phyloP scores from a whole-genome alignment of 2,113 vertebrate genomes.

The Pholis gunnellus region DNA sequence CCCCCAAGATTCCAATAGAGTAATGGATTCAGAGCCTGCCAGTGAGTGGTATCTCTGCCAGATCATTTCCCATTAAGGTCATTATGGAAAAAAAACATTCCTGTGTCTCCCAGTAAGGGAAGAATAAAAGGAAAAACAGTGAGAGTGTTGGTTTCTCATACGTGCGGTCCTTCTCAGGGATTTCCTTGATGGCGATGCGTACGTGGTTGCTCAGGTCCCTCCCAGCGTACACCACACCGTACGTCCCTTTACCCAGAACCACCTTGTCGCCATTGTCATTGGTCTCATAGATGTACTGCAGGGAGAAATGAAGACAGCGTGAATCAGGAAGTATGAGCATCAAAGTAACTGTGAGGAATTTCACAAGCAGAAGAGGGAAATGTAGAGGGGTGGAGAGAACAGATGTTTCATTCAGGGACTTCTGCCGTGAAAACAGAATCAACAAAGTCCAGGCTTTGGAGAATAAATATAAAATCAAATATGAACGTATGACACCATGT shows the following conservation, averaged over 20 bases:
- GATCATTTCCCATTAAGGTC: slow-evolving; percentile 17
- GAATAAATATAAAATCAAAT: not conserved
- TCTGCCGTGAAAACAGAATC: not conserved
- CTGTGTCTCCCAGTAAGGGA: not conserved
- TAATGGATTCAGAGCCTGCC: not conserved
- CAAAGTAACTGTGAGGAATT: slow-evolving; percentile 17
- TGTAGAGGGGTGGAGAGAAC: not conserved
- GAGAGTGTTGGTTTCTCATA: slow-evolving; percentile 58
- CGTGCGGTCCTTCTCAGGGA: slow-evolving; percentile 92
- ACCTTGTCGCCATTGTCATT: slow-evolving; percentile 85
- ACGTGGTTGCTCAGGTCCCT: slow-evolving; percentile 90
- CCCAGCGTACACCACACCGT: slow-evolving; percentile 92
- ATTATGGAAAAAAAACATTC: slow-evolving; percentile 8
- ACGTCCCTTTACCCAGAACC: slow-evolving; percentile 92
- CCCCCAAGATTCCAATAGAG: not conserved
- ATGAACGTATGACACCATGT: not conserved
- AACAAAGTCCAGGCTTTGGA: not conserved
- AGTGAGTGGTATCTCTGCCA: slow-evolving; percentile 20
- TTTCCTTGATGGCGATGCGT: slow-evolving; percentile 96
- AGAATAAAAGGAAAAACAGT: not conserved
- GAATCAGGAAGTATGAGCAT: not conserved
- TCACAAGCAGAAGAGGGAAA: slow-evolving; percentile 4
- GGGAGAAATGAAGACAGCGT: not conserved
- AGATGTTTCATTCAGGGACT: not conserved
- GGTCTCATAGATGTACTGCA: slow-evolving; percentile 90